phyloP scores from a whole-genome alignment of 2,888 invertebrate species.

The Pristionchus arcanus region DNA sequence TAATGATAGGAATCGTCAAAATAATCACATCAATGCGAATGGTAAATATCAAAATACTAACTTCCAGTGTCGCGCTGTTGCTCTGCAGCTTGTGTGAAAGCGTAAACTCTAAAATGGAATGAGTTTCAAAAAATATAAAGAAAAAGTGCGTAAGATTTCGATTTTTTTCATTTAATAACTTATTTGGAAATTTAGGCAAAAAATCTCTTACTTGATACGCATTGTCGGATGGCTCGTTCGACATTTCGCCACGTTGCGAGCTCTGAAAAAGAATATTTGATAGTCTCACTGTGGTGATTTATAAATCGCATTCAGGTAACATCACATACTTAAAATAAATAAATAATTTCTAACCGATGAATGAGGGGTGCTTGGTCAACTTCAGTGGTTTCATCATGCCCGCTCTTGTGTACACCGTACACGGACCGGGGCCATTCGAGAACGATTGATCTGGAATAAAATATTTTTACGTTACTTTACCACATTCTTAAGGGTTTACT shows the following conservation, averaged over 20 bases:
- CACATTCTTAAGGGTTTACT: too few species aligned
- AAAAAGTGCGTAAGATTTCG: too few species aligned
- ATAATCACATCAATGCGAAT: too few species aligned
- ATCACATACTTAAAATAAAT: too few species aligned
- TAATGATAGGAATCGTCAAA: too few species aligned
- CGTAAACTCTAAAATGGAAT: slow-evolving; percentile 66
- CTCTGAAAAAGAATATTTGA: slow-evolving; percentile 57
- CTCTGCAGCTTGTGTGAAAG: slow-evolving; percentile 59
- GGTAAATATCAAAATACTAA: not conserved
- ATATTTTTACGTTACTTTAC: too few species aligned
- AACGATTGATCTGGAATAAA: slow-evolving; percentile 63
- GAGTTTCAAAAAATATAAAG: too few species aligned
- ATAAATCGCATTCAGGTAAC: too few species aligned
- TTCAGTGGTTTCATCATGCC: slow-evolving; percentile 59
- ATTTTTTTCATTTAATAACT: not conserved
- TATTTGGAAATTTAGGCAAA: not conserved
- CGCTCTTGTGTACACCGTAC: slow-evolving; percentile 60
- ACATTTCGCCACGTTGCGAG: slow-evolving; percentile 72
- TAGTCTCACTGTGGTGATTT: too few species aligned
- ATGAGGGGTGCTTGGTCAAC: slow-evolving; percentile 71
- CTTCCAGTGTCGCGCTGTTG: not conserved
- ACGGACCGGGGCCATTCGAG: slow-evolving; percentile 70
- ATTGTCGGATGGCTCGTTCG: slow-evolving; percentile 73
- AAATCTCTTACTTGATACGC: slow-evolving; percentile 66
- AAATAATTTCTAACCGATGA: slow-evolving; percentile 55